Base-by-base conservation (phyloP, 2,113 vertebrate species). In the Boleophthalmus pectinirostris region DNA sequence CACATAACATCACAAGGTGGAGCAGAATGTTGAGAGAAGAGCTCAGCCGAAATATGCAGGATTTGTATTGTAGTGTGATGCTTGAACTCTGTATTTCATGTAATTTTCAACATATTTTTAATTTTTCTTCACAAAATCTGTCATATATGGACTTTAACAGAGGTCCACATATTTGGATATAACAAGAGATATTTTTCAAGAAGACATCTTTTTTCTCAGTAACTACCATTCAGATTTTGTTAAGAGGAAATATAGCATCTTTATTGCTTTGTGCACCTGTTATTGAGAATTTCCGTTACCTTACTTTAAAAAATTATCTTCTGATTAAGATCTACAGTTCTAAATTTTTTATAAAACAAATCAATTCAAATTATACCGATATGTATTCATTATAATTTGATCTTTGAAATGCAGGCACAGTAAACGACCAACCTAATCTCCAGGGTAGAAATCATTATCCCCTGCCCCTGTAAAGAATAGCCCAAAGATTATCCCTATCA, bases 341-440 rank as follows among this genome's bases (percentile, higher is more conserved):
- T 35, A 29, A 18, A 6, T n/a, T 13, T 64, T 64, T 24, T 2
- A 25, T 1, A 2, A 35, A 38, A 43, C 61, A 64, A 20, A 64
- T 64, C 61, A 38, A 64, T 38, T 38, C 18, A 38, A 64, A 64
- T 64, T 3, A n/a, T 21, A n/a, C 33, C 11, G 56, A 15, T 58
- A 58, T 25, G 61, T 38, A 64, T 64, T 64, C 18, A 64, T 64
- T 64, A 64, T 61, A 33, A 61, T 25, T 64, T 64, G 61, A 38
- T 38, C 33, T 64, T 38, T 64, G 29, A 38, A 64, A 38, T 43
- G 33, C 58, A 61, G 24, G 58, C 58, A 61, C 25, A 61, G 58
- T 61, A 61, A 64, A 64, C 20, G 33, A 38, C 9, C 29, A 13
- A 0, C 61, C 33, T 64, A 43, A 64, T 64, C 61, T 64, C 61